Evolutionary conservation across 1,140 invertebrate genomes (phyloP), one percentile per base, ranked within the genome.

Genomic region (Psilanteris sp.): DNA sequence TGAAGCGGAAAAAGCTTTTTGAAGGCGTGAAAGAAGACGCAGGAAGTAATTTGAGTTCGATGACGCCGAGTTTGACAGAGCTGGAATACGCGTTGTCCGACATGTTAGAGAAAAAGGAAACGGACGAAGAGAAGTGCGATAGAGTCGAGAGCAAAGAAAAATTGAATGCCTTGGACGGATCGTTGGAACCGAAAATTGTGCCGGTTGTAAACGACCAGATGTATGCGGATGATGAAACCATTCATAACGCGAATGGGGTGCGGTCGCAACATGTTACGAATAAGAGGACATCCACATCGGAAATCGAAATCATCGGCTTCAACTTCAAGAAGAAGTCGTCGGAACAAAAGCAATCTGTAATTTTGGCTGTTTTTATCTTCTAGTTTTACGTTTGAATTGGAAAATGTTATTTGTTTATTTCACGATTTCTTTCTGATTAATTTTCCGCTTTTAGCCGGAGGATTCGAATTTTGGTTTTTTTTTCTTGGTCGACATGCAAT

Each of bases 41-140:
- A 9, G 81, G 57, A 20, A 84, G 83, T 37, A 87, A 87, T 52
- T 54, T 84, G 7, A 86, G 83, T 39, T 88, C 86, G 39, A 88
- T 85, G 85, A 88, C 87, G 11, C 87, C 88, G 3, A 88, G 87
- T 29, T 78, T 89, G 11, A 86, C 79, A 14, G 88, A 89, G 55
- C 32, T 89, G 20, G 87, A 88, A 44, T 85, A 73, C 3, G 86
- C 87, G 1, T 78, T 88, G 13, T 86, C 84, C 8, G 85, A 88
- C 39, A 87, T 89, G 82, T 44, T 88, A 3, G 88, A 88, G 48
- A 81, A 79, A 24, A 83, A 85, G 14, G 85, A 87, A 20, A 74
- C 76, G 13, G 54, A 64, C 6, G 73, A 66, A 2, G 79, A 78
- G n/a, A 26, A 24, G 10, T 37, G 43, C n/a, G 59, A 76, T 5